Evolutionary conservation across 2,113 vertebrate species (phyloP).

Genomic region (Leucosticte australis): DNA sequence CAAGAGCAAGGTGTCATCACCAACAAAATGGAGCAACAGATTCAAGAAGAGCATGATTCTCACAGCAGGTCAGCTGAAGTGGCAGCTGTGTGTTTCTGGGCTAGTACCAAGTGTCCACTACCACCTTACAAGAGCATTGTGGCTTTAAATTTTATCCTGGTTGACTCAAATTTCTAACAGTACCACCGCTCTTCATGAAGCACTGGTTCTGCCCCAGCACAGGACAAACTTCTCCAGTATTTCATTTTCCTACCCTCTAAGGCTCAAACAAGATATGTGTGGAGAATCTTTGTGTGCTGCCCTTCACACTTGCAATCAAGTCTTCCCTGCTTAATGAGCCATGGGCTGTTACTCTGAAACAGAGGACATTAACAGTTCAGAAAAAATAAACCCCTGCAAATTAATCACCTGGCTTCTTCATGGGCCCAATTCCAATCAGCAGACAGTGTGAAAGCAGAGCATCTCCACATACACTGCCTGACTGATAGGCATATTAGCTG

Average conservation of each 20-base stretch:
- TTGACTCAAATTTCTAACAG: not conserved
- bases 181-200: not conserved
- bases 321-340: conserved; percentile 47
- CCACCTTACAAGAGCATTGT: not conserved
- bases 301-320: conserved; percentile 46
- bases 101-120: not conserved
- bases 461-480: not conserved
- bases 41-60: not conserved
- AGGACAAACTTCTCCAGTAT: not conserved
- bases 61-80: conserved; percentile 17
- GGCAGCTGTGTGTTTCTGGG: conserved; percentile 18
- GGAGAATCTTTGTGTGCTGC: conserved; percentile 47
- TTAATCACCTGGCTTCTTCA: conserved; percentile 51
- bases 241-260: conserved; percentile 22
- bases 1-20: not conserved
- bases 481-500: not conserved
- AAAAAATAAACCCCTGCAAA: conserved; percentile 30
- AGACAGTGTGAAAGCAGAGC: not conserved
- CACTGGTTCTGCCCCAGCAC: not conserved
- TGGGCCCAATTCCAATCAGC: not conserved
- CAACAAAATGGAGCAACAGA: conserved; percentile 19
- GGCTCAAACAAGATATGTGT: conserved; percentile 8
- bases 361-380: conserved; percentile 30
- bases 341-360: conserved; percentile 25
- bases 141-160: not conserved